phyloP scores from a whole-genome alignment of 2,113 vertebrate species.

The Typhlomys cinereus region DNA sequence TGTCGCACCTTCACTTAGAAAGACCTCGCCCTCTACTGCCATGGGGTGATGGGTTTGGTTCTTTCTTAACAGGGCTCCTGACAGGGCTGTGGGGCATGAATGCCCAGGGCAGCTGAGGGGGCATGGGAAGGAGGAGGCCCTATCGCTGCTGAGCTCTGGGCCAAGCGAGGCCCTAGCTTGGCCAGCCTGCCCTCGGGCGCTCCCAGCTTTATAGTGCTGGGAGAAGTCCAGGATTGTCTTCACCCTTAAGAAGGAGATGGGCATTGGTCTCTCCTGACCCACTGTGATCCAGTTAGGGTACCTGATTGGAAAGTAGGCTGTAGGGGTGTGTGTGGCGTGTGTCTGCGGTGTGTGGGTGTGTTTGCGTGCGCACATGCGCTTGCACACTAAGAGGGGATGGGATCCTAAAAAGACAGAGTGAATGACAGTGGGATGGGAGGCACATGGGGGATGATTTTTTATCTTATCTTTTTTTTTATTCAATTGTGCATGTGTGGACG shows the following conservation, averaged over 20 bases:
- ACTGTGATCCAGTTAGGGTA: background rate
- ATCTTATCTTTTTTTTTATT: too few relatives aligned
- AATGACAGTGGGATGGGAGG: background rate
- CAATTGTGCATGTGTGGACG: too few relatives aligned
- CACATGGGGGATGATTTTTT: too few relatives aligned
- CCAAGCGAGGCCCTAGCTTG: too few relatives aligned
- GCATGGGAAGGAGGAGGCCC: background rate
- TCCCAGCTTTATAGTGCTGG: background rate
- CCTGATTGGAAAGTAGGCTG: background rate
- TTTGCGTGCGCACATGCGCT: too few relatives aligned
- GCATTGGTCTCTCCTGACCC: background rate
- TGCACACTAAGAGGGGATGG: too few relatives aligned
- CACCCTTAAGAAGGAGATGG: background rate
- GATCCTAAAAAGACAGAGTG: background rate
- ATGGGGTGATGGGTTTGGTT: rapidly evolving
- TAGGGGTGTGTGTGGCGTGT: too few relatives aligned
- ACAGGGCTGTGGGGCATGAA: background rate
- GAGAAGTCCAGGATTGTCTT: background rate
- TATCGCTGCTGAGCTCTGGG: background rate
- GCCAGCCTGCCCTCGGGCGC: background rate
- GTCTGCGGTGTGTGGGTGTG: too few relatives aligned
- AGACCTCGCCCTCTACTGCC: background rate
- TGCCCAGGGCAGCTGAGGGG: background rate
- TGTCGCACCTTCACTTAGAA: background rate
- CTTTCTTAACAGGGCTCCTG: background rate